Evolutionary conservation across 2,113 vertebrate species (phyloP), one percentile per base, ranked within the genome.

Genomic region (Sapajus apella): DNA sequence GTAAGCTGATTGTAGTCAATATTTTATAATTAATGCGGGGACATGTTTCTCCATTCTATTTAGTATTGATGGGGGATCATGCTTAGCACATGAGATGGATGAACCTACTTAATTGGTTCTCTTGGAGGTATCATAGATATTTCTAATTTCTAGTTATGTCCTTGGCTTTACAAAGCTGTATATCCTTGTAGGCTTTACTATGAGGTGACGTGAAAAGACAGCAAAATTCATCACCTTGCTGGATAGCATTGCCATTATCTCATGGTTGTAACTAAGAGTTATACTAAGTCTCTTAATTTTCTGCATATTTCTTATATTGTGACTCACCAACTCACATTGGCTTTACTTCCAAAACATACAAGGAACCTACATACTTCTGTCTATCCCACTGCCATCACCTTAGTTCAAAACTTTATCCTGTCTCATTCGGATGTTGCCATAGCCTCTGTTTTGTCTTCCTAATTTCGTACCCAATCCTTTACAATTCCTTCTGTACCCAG

Each of bases 31-130:
- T 95, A 97, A 97, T 95, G 93, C 91, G 82, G 45, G 81, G 77
- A n/a, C 94, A 88, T 50, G 77, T 77, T 77, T 50, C 45, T 90
- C 82, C 52, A 50, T 96, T 92, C 96, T 68, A 94, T 81, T 87
- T 86, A 61, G 86, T 88, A 97, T 95, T 95, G 95, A 97, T 95
- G 73, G 77, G 16, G 81, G 94, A 89, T 95, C 88, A 97, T 94
- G 82, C 85, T 92, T 87, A 80, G 88, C 50, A 97, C 92, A 85
- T 55, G 81, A 96, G 92, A 66, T 81, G 70, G 81, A 92, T 96
- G 95, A 52, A 96, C 45, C 35, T 94, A 82, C 89, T 94, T 79
- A 82, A 73, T 21, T 77, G 81, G 58, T 55, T 94, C 55, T 93
- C 68, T 86, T 93, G 18, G 81, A 91, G 66, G 68, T 66, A 47